Conservation (phyloP, 2,888 invertebrate species). For the Nomada ruficornis region DNA sequence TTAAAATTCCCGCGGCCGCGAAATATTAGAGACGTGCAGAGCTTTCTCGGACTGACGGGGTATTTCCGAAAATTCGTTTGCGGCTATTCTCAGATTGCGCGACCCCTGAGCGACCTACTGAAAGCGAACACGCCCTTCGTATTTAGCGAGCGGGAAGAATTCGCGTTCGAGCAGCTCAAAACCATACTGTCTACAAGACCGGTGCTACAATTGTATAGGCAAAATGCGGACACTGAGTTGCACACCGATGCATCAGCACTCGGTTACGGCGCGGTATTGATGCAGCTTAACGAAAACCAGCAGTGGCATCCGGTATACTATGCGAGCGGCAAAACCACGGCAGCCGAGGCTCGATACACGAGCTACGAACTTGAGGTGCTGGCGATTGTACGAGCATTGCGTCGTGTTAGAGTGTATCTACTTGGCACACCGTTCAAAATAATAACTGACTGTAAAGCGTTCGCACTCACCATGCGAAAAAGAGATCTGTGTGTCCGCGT, state of each 20-base stretch:
- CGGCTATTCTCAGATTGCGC: constrained; percentile 62
- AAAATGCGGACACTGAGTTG: constrained; percentile 7
- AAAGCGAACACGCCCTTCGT: constrained; percentile 60
- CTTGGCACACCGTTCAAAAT: constrained; percentile 34
- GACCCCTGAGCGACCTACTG: constrained; percentile 70
- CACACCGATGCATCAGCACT: constrained; percentile 37
- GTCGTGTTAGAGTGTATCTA: constrained; percentile 43
- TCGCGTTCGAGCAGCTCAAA: constrained; percentile 54
- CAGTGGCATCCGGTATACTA: constrained; percentile 66
- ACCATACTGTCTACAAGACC: constrained; percentile 38
- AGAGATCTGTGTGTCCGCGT: constrained; percentile 45
- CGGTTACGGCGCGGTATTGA: constrained; percentile 69
- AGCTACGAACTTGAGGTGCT: constrained; percentile 58
- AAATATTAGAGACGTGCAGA: constrained; percentile 36
- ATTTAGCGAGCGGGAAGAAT: constrained; percentile 36
- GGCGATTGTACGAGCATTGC: constrained; percentile 69
- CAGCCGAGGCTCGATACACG: constrained; percentile 58
- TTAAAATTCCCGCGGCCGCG: constrained; percentile 48
- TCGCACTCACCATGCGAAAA: constrained; percentile 5
- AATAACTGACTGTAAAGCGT: neutral
- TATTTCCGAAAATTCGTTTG: constrained; percentile 66
- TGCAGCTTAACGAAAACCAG: constrained; percentile 63
- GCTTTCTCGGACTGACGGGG: constrained; percentile 61
- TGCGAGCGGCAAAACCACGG: constrained; percentile 69
- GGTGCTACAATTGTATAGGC: constrained; percentile 50